Evolutionary conservation across 2,797 vertebrate genomes (phyloP).

Genomic region (Hyperoplus immaculatus): DNA sequence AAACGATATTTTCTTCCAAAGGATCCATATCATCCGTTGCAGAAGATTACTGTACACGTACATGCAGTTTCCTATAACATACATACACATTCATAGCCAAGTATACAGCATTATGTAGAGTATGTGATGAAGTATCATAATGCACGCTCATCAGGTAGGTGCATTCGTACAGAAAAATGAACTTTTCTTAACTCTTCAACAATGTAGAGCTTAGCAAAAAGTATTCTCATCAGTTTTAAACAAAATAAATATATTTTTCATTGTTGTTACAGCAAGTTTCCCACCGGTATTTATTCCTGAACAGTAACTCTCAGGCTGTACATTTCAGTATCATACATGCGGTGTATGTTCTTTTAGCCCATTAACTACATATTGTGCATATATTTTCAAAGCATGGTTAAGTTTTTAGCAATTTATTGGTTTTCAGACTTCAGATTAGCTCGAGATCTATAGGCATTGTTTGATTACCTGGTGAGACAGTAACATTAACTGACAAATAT

Average conservation of each 20-base stretch:
- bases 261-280: constrained; percentile 4
- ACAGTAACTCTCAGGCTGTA: neutral
- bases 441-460: neutral
- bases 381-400: neutral
- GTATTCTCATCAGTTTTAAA: neutral
- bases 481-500: neutral
- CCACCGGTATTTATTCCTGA: neutral
- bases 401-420: neutral
- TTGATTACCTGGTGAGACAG: neutral
- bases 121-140: neutral
- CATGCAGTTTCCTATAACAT: constrained; percentile 44
- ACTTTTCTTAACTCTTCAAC: neutral
- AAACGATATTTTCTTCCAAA: constrained; percentile 16
- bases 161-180: constrained; percentile 31
- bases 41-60: constrained; percentile 10
- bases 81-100: constrained; percentile 38
- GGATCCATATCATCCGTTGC: constrained; percentile 1
- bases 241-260: constrained; percentile 3
- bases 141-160: constrained; percentile 22
- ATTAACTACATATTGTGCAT: constrained; percentile 19
- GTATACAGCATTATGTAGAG: constrained; percentile 21
- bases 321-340: neutral
- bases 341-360: constrained; percentile 2
- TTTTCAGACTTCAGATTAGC: constrained; percentile 2
- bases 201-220: neutral